A percentile compares a stretch with the other conserved stretches of the same genome.
Evolutionary conservation across 1,140 invertebrate genomes (phyloP).

Genomic region (Mactra quadrangularis): DNA sequence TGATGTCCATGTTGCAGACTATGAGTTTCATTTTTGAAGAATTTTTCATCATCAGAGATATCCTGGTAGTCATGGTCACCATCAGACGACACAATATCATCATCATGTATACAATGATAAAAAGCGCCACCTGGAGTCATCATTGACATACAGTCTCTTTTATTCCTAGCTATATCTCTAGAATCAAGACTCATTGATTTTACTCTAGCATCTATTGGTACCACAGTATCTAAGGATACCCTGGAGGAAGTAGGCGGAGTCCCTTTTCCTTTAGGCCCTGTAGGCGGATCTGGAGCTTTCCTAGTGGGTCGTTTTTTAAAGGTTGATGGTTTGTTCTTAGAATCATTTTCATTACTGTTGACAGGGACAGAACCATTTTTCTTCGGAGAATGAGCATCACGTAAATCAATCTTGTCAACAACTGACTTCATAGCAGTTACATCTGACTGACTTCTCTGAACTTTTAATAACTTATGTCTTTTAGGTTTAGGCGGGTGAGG

Average conservation of each 20-base stretch:
- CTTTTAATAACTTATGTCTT: conserved; percentile 51
- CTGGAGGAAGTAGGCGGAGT: conserved; percentile 24
- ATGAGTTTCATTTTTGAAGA: not conserved
- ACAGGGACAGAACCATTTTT: not conserved
- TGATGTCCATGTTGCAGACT: not conserved
- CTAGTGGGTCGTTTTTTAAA: conserved; percentile 36
- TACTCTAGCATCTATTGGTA: conserved; percentile 43
- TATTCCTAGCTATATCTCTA: not conserved
- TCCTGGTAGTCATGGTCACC: conserved; percentile 60
- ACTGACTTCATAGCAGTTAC: conserved; percentile 48
- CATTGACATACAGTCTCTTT: not conserved
- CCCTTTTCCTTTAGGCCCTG: not conserved
- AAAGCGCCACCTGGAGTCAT: conserved; percentile 5
- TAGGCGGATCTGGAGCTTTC: conserved; percentile 49
- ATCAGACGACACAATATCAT: not conserved
- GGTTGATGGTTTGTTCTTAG: not conserved
- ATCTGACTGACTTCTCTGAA: conserved; percentile 61
- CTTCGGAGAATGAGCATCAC: conserved; percentile 12
- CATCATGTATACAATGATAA: conserved; percentile 54
- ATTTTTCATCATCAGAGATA: conserved; percentile 36
- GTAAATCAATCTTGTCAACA: conserved; percentile 35
- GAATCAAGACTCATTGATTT: conserved; percentile 16
- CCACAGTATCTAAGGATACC: conserved; percentile 22
- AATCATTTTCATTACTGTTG: not conserved
- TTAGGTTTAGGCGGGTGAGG: conserved; percentile 61